Evolutionary conservation across 2,113 vertebrate genomes (phyloP).

Genomic region (Chloroceryle aenea): DNA sequence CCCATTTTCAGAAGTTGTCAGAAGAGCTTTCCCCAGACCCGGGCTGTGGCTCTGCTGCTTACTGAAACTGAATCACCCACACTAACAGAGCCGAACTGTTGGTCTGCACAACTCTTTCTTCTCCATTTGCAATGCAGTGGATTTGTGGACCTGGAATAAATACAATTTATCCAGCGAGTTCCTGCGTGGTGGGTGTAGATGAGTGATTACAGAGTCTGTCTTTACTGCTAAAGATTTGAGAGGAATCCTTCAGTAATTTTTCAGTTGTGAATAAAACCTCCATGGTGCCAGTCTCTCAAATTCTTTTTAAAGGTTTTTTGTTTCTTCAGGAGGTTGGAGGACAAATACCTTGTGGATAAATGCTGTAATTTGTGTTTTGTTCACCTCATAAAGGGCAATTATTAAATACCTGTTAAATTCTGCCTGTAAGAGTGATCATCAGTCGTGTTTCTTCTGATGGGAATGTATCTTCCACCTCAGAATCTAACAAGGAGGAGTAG

Average conservation of each 20-base stretch:
- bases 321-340: not conserved
- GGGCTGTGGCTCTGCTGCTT: not conserved
- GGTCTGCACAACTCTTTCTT: not conserved
- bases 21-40: not conserved
- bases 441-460: slow-evolving; percentile 17
- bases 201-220: not conserved
- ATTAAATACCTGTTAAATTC: not conserved
- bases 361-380: not conserved
- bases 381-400: not conserved
- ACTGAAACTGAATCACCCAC: not conserved
- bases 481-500: too few species aligned
- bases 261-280: not conserved
- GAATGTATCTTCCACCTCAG: too few species aligned
- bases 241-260: not conserved
- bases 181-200: not conserved
- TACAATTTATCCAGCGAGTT: not conserved
- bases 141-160: not conserved
- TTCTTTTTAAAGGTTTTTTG: not conserved
- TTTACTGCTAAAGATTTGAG: not conserved
- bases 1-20: not conserved
- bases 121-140: not conserved
- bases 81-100: not conserved
- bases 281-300: not conserved
- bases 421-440: not conserved
- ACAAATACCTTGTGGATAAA: not conserved